Conservation (phyloP, 2,797 vertebrate genomes). For the Pristis pectinata region DNA sequence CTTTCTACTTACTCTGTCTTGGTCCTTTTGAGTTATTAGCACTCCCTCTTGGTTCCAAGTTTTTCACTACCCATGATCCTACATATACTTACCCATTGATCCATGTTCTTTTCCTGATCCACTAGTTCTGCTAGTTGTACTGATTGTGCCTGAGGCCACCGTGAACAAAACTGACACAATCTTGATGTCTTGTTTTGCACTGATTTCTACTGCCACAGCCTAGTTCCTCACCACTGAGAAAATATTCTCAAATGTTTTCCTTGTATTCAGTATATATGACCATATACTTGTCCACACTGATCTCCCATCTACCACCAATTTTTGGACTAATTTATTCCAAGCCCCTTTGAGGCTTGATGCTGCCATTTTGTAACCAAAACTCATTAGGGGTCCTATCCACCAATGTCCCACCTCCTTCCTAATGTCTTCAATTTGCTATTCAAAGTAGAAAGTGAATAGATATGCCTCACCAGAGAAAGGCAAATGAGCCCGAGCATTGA, state of each 20-base stretch:
- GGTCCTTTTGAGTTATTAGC: neutral
- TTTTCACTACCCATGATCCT: neutral
- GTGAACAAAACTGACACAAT: neutral
- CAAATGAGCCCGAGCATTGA: neutral
- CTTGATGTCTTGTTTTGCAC: neutral
- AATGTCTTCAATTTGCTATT: neutral
- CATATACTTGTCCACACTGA: neutral
- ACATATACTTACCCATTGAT: neutral
- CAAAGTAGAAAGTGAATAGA: too few relatives aligned
- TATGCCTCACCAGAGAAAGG: neutral
- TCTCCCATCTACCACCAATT: neutral
- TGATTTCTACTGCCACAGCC: neutral
- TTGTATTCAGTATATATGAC: neutral
- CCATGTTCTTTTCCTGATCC: neutral
- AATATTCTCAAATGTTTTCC: neutral
- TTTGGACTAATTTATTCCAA: neutral
- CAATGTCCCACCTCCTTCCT: neutral
- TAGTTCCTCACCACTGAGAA: neutral
- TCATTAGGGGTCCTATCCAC: neutral
- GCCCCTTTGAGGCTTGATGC: neutral
- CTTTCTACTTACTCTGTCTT: neutral
- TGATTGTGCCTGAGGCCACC: neutral
- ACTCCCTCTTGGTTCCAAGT: neutral
- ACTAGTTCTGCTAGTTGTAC: neutral
- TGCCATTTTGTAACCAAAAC: neutral